phyloP scores from a whole-genome alignment of 2,797 vertebrate species.

The Leptatherina wallacei region DNA sequence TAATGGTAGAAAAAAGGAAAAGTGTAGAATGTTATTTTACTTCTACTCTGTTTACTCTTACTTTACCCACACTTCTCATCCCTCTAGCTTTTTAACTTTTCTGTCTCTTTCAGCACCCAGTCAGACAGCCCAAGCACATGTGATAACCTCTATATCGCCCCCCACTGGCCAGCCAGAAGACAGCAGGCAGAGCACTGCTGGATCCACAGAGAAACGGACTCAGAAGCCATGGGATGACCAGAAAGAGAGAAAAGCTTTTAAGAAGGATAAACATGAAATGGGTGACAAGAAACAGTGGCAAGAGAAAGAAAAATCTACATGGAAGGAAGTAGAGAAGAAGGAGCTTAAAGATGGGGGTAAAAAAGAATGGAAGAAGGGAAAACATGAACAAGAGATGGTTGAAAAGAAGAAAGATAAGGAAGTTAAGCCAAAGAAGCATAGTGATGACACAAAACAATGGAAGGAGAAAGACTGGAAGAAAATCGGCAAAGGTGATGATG shows the following conservation, averaged over 20 bases:
- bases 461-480: conserved; percentile 69
- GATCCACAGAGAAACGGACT: conserved; percentile 10
- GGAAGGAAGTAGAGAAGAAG: conserved; percentile 47
- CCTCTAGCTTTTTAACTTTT: conserved; percentile 15
- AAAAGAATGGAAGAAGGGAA: conserved; percentile 55
- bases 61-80: conserved; percentile 1
- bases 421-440: conserved; percentile 36
- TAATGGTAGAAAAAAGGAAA: conserved; percentile 16
- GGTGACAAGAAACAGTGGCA: conserved; percentile 47
- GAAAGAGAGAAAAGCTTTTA: conserved; percentile 41
- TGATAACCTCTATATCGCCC: conserved; percentile 47
- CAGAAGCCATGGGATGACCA: conserved; percentile 38
- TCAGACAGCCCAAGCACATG: conserved; percentile 21
- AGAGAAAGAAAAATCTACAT: conserved; percentile 33
- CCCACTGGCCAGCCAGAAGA: conserved; percentile 67
- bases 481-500: conserved; percentile 56
- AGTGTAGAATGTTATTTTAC: neutral
- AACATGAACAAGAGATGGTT: conserved; percentile 38
- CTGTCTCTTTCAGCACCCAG: conserved; percentile 46
- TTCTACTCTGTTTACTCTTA: conserved; percentile 10
- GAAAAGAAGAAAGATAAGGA: conserved; percentile 45
- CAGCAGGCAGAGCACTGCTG: conserved; percentile 26
- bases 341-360: conserved; percentile 54
- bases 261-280: conserved; percentile 47
- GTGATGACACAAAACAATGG: conserved; percentile 43